Evolutionary conservation across 2,888 invertebrate species (phyloP), one percentile per base, ranked within the genome.

Genomic region (Salpingus planirostris): DNA sequence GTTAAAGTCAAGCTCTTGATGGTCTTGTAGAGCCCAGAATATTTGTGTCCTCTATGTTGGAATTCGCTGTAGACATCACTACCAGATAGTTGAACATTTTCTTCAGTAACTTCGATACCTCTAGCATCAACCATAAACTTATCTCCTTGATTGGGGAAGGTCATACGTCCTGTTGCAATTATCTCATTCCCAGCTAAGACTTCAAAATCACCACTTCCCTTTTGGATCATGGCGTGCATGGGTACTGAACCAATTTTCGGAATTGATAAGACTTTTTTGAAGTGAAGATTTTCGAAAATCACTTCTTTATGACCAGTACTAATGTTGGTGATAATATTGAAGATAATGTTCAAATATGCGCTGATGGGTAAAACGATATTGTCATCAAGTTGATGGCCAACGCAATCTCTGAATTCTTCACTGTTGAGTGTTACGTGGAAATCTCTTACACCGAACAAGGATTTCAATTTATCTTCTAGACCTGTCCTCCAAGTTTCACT

Each of bases 31-130:
- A 33, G 30, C 6, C 57, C 61, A 2, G 50, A 45, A 36, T 60
- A 63, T 33, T 58, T 78, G 52, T 84, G 80, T 2, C 84, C 83
- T 47, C 84, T 69, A 2, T 85, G 69, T 42, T 75, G 68, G 25
- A 85, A 60, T 53, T 82, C 81, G 44, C 74, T 79, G 51, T 82
- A 82, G 52, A 82, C 71, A 59, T 81, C 82, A 43, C 71, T 74
- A 2, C 70, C 69, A 0, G 73, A 63, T 50, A 83, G 50, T 25
- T 70, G 67, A 21, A 71, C 67, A 22, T 67, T 52, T 32, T 68
- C 67, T 7, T 36, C 67, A 59, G 22, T 59, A 45, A 55, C 40
- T 62, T 66, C 49, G 4, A 68, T 51, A 10, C 57, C 54, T 2
- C 67, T 66, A 1, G 73, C 57, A 1, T 68, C 64, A 2, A 73